phyloP scores from a whole-genome alignment of 2,797 vertebrate species.

The Lateolabrax maculatus region DNA sequence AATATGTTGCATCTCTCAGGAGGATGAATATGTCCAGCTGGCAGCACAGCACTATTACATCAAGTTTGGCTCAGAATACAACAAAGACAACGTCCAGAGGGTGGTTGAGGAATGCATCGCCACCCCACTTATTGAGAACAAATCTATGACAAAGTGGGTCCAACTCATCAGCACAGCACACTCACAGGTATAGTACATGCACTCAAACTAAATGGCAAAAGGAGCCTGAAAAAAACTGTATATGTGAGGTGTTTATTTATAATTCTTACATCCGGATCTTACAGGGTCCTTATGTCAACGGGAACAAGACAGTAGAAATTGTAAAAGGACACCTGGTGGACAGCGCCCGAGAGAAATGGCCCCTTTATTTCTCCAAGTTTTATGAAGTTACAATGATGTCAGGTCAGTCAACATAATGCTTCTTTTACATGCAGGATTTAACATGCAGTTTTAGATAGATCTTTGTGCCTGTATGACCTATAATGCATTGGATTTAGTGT shows the following conservation, averaged over 20 bases:
- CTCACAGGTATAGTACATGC: slow-evolving; percentile 85
- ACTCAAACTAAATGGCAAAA: background rate
- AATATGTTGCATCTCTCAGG: slow-evolving; percentile 78
- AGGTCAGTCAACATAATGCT: slow-evolving; percentile 83
- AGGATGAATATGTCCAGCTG: slow-evolving; percentile 91
- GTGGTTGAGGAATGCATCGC: slow-evolving; percentile 89
- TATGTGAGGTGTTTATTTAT: background rate
- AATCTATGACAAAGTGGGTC: slow-evolving; percentile 89
- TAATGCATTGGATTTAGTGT: background rate
- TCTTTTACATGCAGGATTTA: background rate
- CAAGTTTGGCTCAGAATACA: slow-evolving; percentile 81
- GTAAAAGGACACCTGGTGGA: slow-evolving; percentile 90
- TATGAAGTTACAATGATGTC: slow-evolving; percentile 90
- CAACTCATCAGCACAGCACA: slow-evolving; percentile 85
- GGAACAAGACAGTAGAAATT: slow-evolving; percentile 57
- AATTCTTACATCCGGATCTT: background rate
- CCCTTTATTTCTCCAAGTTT: slow-evolving; percentile 93
- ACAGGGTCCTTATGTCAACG: slow-evolving; percentile 84
- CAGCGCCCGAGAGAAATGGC: slow-evolving; percentile 88
- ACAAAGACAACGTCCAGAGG: slow-evolving; percentile 75
- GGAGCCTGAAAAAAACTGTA: background rate
- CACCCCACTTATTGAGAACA: slow-evolving; percentile 88
- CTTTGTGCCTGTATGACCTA: background rate
- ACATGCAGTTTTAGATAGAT: background rate
- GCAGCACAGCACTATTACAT: slow-evolving; percentile 91